A percentile compares a stretch with the other conserved stretches of the same genome.
Evolutionary conservation across 2,888 invertebrate species (phyloP).

Genomic region (Diaprepes abbreviatus): DNA sequence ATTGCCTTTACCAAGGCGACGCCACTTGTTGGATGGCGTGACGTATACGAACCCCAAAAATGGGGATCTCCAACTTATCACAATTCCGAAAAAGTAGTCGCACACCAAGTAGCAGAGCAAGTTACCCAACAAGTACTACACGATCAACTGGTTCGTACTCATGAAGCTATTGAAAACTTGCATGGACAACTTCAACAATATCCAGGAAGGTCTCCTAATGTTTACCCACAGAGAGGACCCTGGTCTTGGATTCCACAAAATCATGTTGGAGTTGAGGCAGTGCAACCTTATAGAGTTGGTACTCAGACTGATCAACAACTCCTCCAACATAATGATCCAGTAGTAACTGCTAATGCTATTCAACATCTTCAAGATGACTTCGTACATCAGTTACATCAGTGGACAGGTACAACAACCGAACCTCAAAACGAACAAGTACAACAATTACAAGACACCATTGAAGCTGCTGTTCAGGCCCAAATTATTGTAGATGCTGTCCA

Average conservation of each 20-base stretch:
- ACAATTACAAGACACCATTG: constrained; percentile 25
- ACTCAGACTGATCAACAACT: background rate
- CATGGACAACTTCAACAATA: constrained; percentile 13
- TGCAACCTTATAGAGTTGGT: background rate
- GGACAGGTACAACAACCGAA: background rate
- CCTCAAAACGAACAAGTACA: background rate
- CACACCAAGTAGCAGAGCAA: background rate
- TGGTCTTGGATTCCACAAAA: background rate
- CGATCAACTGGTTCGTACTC: constrained; percentile 14
- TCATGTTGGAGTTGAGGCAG: background rate
- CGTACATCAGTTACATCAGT: background rate
- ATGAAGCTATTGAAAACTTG: constrained; percentile 22
- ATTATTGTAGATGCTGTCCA: background rate
- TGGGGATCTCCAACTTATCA: background rate
- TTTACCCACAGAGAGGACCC: background rate
- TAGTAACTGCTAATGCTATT: constrained; percentile 5
- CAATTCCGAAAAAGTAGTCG: background rate
- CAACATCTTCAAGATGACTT: constrained; percentile 20
- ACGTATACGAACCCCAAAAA: background rate
- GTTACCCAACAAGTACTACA: background rate
- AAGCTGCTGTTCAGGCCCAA: constrained; percentile 20
- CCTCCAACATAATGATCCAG: background rate
- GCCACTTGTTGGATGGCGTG: constrained; percentile 1
- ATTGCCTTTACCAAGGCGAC: constrained; percentile 21
- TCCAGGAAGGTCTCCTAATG: background rate